Conservation (phyloP, 2,797 vertebrate genomes). For the Dendrocincla tyrannina region DNA sequence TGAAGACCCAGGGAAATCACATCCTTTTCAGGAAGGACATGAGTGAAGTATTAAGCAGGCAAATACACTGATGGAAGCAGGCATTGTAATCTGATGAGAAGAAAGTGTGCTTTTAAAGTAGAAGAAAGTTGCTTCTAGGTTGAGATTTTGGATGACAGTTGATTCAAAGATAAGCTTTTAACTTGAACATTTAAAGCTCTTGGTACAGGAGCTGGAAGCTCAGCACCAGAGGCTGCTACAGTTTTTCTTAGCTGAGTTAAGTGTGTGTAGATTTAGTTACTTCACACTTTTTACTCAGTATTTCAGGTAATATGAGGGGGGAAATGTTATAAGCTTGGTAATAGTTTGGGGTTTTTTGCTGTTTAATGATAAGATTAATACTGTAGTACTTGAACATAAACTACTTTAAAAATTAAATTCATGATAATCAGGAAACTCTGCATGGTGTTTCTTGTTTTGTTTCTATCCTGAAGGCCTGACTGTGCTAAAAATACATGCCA, state of each 20-base stretch:
- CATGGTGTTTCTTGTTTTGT: not conserved
- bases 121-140: not conserved
- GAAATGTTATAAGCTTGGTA: not conserved
- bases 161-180: not conserved
- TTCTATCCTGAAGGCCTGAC: not conserved
- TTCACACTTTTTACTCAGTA: constrained; percentile 9
- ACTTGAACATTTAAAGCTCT: not conserved
- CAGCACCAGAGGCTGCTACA: not conserved
- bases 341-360: constrained; percentile 12
- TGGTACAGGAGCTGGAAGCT: not conserved
- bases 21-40: not conserved
- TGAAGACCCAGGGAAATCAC: not conserved
- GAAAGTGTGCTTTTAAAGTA: not conserved
- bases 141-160: not conserved
- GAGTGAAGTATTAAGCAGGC: not conserved
- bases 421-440: not conserved
- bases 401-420: not conserved
- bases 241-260: constrained; percentile 44
- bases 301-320: not conserved
- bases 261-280: constrained; percentile 18
- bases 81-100: not conserved
- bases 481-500: not conserved
- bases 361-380: not conserved
- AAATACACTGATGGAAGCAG: not conserved
- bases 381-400: not conserved